A percentile compares a stretch with the other conserved stretches of the same genome.
Evolutionary conservation across 2,797 vertebrate genomes (phyloP).

Genomic region (Macroramphosus scolopax): DNA sequence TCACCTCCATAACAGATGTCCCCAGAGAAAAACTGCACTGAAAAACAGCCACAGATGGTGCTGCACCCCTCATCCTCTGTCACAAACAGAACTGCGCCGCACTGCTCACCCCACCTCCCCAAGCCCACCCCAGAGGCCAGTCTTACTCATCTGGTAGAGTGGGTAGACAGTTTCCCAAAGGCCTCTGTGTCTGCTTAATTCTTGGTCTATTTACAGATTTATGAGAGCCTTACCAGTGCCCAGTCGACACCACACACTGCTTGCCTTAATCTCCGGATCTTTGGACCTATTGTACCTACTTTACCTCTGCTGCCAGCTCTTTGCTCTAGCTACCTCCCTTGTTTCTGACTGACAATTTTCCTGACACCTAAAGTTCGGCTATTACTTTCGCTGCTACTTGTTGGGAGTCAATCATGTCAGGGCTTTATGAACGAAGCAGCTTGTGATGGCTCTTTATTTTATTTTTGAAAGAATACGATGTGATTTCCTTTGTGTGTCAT

Average conservation of each 20-base stretch:
- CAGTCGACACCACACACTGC: slow-evolving; percentile 42
- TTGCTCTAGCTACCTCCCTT: slow-evolving; percentile 61
- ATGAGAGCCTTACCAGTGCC: slow-evolving; percentile 35
- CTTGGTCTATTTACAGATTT: slow-evolving; percentile 59
- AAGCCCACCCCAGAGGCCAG: slow-evolving; percentile 43
- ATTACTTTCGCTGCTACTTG: slow-evolving; percentile 25
- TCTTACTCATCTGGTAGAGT: slow-evolving; percentile 33
- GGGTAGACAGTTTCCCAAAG: slow-evolving; percentile 19
- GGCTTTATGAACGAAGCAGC: slow-evolving; percentile 31
- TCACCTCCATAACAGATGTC: slow-evolving; percentile 57
- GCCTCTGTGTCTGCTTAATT: slow-evolving; percentile 18
- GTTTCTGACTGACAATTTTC: slow-evolving; percentile 35
- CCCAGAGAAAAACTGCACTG: slow-evolving; percentile 51
- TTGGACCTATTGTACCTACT: slow-evolving; percentile 20
- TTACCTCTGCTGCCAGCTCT: slow-evolving; percentile 53
- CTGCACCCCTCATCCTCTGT: slow-evolving; percentile 62
- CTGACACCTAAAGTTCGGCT: slow-evolving; percentile 32
- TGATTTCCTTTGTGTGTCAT: no score
- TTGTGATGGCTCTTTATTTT: slow-evolving; percentile 16
- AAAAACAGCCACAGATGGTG: slow-evolving; percentile 74
- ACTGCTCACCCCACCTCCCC: slow-evolving; percentile 20
- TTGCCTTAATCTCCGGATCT: slow-evolving; percentile 50
- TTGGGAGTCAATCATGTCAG: slow-evolving; percentile 32
- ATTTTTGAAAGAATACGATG: no score
- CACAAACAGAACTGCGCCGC: slow-evolving; percentile 47